Evolutionary conservation across 2,113 vertebrate genomes (phyloP), one percentile per base, ranked within the genome.

Genomic region (Panthera leo): DNA sequence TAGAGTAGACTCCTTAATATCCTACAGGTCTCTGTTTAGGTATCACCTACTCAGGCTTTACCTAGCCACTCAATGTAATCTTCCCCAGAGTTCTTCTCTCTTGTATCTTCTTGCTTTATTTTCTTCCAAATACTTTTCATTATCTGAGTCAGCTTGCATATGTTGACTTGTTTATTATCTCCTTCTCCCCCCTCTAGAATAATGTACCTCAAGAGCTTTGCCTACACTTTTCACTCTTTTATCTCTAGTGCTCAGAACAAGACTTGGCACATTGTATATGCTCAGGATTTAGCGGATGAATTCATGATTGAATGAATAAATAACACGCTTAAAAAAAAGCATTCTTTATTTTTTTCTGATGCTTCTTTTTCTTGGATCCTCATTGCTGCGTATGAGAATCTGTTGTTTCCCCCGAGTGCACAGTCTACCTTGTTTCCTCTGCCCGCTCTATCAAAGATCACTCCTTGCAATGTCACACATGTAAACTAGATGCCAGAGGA

Each of bases 181-280:
- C n/a, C 65, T n/a, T 31, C 73, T 27, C 13, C 27, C 27, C 7
- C 16, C 3, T 23, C 9, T 73, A 63, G 25, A 83, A 63, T n/a
- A 84, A 89, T 86, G 4, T 88, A 67, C 91, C 45, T 88, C n/a
- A 82, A 55, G 78, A 91, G 53, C 34, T 88, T 88, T 95, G 53
- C n/a, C 51, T 95, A 79, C 3, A 71, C 48, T 85, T 91, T 93
- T 87, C 82, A 58, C 31, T 79, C 34, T 96, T 85, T 67, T 18
- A 53, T 71, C 34, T 89, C n/a, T 83, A 58, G 36, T 34, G 61
- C 5, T 45, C 39, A 48, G 36, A 68, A 83, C 36, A 78, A 78
- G 29, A 75, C 89, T 75, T 23, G 45, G 13, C 67, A 90, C 29
- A n/a, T 29, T 16, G 13, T n/a, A 48, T 39, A 31, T 21, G 39